phyloP scores from a whole-genome alignment of 2,888 invertebrate species.

The Nyleta sp. region DNA sequence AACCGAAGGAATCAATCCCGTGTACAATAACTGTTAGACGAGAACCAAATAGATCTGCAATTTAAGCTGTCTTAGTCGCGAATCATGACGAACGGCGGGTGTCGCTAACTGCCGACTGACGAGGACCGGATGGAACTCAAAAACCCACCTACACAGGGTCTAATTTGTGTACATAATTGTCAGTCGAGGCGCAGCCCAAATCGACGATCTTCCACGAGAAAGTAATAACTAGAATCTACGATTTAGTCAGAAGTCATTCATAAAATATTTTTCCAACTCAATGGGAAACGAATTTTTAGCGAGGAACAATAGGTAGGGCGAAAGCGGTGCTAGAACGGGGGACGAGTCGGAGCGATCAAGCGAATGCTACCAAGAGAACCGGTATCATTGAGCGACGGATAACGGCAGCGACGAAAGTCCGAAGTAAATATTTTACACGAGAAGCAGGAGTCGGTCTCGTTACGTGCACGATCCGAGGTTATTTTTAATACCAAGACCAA shows the following conservation, averaged over 20 bases:
- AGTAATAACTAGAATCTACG: slow-evolving; percentile 73
- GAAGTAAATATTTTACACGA: slow-evolving; percentile 61
- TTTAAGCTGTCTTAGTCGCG: slow-evolving; percentile 41
- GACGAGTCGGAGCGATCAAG: slow-evolving; percentile 10
- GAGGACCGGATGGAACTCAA: slow-evolving; percentile 40
- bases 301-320: slow-evolving; percentile 59
- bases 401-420: slow-evolving; percentile 35
- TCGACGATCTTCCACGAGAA: slow-evolving; percentile 74
- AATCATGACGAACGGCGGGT: slow-evolving; percentile 37
- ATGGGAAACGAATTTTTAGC: slow-evolving; percentile 74
- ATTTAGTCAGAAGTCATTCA: slow-evolving; percentile 74
- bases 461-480: slow-evolving; percentile 79
- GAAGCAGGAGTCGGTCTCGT: slow-evolving; percentile 42
- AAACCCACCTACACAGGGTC: slow-evolving; percentile 66
- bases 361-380: slow-evolving; percentile 35
- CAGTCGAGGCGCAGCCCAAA: slow-evolving; percentile 60
- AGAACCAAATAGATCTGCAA: slow-evolving; percentile 55
- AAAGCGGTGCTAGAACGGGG: slow-evolving; percentile 45
- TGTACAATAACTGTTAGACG: slow-evolving; percentile 34
- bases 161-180: slow-evolving; percentile 65
- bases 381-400: slow-evolving; percentile 20
- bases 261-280: slow-evolving; percentile 78
- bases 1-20: background rate
- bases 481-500: slow-evolving; percentile 83
- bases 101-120: slow-evolving; percentile 54